Evolutionary conservation across 2,888 invertebrate genomes (phyloP).

Genomic region (Polia nebulosa): DNA sequence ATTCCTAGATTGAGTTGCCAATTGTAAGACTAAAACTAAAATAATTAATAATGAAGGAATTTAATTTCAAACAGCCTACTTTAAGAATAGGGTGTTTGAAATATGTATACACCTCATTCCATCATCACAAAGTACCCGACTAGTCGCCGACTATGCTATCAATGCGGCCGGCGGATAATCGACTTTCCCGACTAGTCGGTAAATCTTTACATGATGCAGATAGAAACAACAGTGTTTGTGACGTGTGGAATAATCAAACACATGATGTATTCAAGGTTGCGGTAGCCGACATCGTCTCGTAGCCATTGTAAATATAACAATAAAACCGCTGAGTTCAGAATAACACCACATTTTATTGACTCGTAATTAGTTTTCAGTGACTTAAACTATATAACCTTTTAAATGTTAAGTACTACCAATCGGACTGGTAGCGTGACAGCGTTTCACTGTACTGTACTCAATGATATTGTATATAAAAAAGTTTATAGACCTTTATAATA

Average conservation of each 20-base stretch:
- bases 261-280: conserved; percentile 86
- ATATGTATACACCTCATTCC: too few relatives aligned
- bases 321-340: conserved; percentile 69
- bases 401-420: conserved; percentile 41
- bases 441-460: conserved; percentile 35
- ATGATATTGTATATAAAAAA: too few relatives aligned
- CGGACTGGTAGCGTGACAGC: conserved; percentile 32
- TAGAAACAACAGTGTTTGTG: conserved; percentile 80
- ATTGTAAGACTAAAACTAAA: too few relatives aligned
- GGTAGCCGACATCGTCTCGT: conserved; percentile 81
- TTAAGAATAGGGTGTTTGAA: too few relatives aligned
- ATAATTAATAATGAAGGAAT: too few relatives aligned
- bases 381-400: conserved; percentile 49
- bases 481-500: too few relatives aligned
- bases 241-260: conserved; percentile 85
- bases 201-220: conserved; percentile 67
- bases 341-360: conserved; percentile 55
- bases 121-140: too few relatives aligned
- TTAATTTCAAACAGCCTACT: too few relatives aligned
- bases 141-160: too few relatives aligned
- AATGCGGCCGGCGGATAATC: too few relatives aligned
- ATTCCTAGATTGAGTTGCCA: too few relatives aligned
- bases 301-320: conserved; percentile 85
- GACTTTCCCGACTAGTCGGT: too few relatives aligned
- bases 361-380: conserved; percentile 41